Conservation (phyloP, 2,888 invertebrate genomes). For the Ophion ventricosus region DNA sequence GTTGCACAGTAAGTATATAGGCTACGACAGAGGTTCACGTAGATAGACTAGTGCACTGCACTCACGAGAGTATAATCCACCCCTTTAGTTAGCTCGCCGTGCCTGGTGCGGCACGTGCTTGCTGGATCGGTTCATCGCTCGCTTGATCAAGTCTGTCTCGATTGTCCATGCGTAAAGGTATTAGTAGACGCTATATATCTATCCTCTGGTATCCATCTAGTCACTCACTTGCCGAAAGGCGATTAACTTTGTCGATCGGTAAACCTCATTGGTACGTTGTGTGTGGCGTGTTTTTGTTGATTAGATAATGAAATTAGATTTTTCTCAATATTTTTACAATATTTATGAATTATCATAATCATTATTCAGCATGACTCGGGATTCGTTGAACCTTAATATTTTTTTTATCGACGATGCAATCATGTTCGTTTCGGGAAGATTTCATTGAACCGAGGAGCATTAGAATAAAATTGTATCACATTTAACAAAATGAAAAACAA, state of each 20-base stretch:
- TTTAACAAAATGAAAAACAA: too few relatives aligned
- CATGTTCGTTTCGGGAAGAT: too few relatives aligned
- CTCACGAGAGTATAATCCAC: slow-evolving; percentile 63
- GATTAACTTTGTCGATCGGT: background rate
- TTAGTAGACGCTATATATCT: slow-evolving; percentile 42
- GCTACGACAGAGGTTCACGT: slow-evolving; percentile 16
- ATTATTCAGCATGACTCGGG: too few relatives aligned
- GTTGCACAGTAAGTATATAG: slow-evolving; percentile 24
- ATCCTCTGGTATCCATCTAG: slow-evolving; percentile 36
- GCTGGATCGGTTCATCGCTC: slow-evolving; percentile 50
- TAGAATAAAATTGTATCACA: too few relatives aligned
- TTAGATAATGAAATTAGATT: too few relatives aligned
- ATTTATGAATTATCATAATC: too few relatives aligned
- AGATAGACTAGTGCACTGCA: slow-evolving; percentile 43
- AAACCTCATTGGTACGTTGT: background rate
- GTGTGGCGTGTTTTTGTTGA: background rate
- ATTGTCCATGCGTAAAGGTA: slow-evolving; percentile 57
- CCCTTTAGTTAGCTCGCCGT: slow-evolving; percentile 60
- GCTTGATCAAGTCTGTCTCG: slow-evolving; percentile 57
- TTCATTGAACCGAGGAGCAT: too few relatives aligned
- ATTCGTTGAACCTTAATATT: too few relatives aligned
- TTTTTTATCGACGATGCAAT: too few relatives aligned
- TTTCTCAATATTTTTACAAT: too few relatives aligned
- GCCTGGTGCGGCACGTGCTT: slow-evolving; percentile 61
- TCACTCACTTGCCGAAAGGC: slow-evolving; percentile 4